These are phyloP conservation scores for Orius laevigatus DNA, from an alignment of 1,140 invertebrate genomes.

Conservation along the genomic window DNA sequence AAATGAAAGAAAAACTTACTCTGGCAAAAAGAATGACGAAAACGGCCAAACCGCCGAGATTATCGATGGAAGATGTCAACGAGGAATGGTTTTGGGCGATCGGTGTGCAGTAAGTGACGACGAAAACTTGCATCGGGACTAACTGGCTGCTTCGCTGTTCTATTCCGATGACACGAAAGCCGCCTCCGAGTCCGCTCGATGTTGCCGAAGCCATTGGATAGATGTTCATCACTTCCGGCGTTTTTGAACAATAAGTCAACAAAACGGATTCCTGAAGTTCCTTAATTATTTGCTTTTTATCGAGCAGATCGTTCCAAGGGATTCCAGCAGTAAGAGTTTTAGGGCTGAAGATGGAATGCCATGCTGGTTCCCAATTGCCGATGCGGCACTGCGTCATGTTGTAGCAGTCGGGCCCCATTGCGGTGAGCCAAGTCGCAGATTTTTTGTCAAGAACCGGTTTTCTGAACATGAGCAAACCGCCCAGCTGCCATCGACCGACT, in stretches of 20 bases:
- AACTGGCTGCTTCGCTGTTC: conserved; percentile 14
- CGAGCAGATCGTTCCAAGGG: conserved; percentile 30
- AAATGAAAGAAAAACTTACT: conserved; percentile 24
- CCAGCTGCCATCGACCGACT: conserved; percentile 30
- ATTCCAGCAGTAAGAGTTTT: conserved; percentile 28
- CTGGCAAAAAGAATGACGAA: conserved; percentile 44
- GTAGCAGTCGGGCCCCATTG: conserved; percentile 34
- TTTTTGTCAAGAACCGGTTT: conserved; percentile 30
- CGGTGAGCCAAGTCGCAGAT: conserved; percentile 29
- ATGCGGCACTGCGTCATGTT: conserved; percentile 33
- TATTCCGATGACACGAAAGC: conserved; percentile 8
- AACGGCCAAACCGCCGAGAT: conserved; percentile 38
- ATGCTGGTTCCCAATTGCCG: conserved; percentile 30
- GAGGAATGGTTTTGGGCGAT: conserved; percentile 32
- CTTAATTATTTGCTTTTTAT: conserved; percentile 18
- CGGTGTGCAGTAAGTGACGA: conserved; percentile 25
- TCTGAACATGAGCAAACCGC: conserved; percentile 35
- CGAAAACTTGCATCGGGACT: conserved; percentile 27
- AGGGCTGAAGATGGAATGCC: conserved; percentile 28
- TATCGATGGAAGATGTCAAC: conserved; percentile 33
- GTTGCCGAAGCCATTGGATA: conserved; percentile 39
- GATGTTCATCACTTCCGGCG: conserved; percentile 34
- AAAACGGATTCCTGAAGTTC: conserved; percentile 38
- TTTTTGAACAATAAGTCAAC: conserved; percentile 38
- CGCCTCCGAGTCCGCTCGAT: conserved; percentile 17